Base-by-base conservation (phyloP, 2,888 invertebrate genomes). In the Perizoma affinitatum region DNA sequence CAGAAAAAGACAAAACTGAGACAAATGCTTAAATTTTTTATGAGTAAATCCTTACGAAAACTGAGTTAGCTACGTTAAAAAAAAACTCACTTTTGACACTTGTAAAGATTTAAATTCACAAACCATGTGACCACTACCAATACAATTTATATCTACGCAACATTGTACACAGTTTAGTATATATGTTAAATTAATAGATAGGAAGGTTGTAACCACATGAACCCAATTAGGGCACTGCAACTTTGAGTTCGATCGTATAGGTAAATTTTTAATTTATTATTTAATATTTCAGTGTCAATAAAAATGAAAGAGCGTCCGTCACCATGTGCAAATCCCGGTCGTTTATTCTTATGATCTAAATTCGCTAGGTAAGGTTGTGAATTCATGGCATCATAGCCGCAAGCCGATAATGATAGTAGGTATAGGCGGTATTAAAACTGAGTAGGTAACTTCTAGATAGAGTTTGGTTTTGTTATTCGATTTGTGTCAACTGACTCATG, bases 311-410 rank as follows among this genome's bases (percentile, higher is more conserved):
- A 58, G 40, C 44, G 45, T 33, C 33, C 11, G 52, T 49, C 38
- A 50, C n/a, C 52, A 38, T 42, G 40, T 22, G 11, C 46, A 43
- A 43, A 38, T 58, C 58, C 49, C 49, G 40, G 47, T 46, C 41
- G 57, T 34, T 56, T 44, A 50, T 44, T 44, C 40, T 10, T 52
- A 2, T 58, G 51, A 46, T 41, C 45, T 40, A 45, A 36, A 34
- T 34, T n/a, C 10, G 48, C 36, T 10, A 9, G 9, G 5, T 47
- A 5, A 7, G 8, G 22, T 47, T 6, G 50, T 52, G 41, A 52
- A 42, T 52, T 43, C 52, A 42, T 41, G 44, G 6, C 38, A 51
- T 8, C n/a, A 42, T 33, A 38, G 40, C 36, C 46, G 4, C 10
- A 51, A 35, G 46, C 46, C 36, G 22, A 42, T n/a, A 51, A 36